Base-by-base conservation (phyloP, 2,113 vertebrate genomes). In the Sebastes fasciatus region DNA sequence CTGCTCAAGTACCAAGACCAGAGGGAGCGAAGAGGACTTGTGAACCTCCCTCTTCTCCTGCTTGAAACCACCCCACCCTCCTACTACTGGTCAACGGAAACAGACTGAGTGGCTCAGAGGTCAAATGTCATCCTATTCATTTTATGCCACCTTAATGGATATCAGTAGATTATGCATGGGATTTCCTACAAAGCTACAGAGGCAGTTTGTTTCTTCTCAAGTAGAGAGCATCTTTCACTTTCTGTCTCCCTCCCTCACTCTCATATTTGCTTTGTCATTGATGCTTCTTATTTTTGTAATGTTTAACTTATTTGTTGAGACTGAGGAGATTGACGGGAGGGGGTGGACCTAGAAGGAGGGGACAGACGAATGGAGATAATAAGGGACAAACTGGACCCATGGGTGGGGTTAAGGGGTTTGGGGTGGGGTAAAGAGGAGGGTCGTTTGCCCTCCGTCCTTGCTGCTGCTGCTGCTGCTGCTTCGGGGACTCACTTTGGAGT, bases 231-330 rank as follows among this genome's bases (percentile, higher is more conserved):
- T 93, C 81, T 88, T 91, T 92, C 72, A 87, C 90, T 89, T 92
- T 84, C 88, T 81, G 74, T 79, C 86, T 77, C 79, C 58, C 77
- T 84, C 80, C 85, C 84, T 86, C 82, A 84, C 67, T 69, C 82
- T 89, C 87, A 72, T 77, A 40, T 85, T 87, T 86, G 85, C 83
- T 90, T 87, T 89, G 88, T 93, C 83, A 80, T 87, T 81, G 86
- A 88, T 92, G 87, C 84, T 92, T 86, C 89, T 92, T 93, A 85
- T 94, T 92, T 94, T 94, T 94, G 84, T 93, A 88, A 90, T 91
- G 89, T 94, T 95, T 95, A 95, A 96, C 94, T 96, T 96, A 96
- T 96, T 96, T 90, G 90, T 82, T 79, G 86, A 84, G 81, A 88
- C 80, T 82, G 84, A 84, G 77, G 78, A 75, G 71, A 86, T 51